phyloP scores from a whole-genome alignment of 1,140 invertebrate genomes.

The Neotoxoptera formosana region DNA sequence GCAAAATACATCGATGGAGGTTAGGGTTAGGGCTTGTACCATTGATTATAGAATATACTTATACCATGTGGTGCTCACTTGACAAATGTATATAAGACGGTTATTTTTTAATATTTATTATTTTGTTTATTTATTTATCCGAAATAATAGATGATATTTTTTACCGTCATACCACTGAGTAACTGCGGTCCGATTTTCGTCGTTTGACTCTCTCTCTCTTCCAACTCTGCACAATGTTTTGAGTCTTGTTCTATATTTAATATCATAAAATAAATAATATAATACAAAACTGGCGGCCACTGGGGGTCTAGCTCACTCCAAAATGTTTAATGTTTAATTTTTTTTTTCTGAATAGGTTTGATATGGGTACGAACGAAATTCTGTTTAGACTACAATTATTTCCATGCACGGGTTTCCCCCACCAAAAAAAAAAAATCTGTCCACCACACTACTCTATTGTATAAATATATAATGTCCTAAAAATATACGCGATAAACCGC shows the following conservation, averaged over 20 bases:
- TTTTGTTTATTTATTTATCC: neutral
- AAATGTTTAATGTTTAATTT: neutral
- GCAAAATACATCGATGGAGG: too few relatives aligned
- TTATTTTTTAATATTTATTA: too few relatives aligned
- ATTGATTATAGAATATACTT: too few relatives aligned
- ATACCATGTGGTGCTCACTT: too few relatives aligned
- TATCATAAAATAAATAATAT: neutral
- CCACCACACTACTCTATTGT: neutral
- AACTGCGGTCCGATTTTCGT: neutral
- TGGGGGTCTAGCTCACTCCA: neutral
- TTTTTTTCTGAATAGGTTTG: neutral
- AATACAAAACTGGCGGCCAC: neutral
- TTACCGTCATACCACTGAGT: neutral
- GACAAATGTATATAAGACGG: neutral
- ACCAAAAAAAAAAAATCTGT: neutral
- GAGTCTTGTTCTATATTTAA: neutral
- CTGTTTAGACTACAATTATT: neutral
- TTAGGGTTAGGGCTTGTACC: too few relatives aligned
- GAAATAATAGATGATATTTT: neutral
- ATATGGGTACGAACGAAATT: neutral
- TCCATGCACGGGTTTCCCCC: neutral
- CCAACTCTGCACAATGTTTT: neutral
- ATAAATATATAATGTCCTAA: neutral
- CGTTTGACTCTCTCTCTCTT: neutral
- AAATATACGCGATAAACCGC: slow-evolving; percentile 9